Base-by-base conservation (phyloP, 35 echinoderm and acorn worm species). In the Lytechinus pictus region DNA sequence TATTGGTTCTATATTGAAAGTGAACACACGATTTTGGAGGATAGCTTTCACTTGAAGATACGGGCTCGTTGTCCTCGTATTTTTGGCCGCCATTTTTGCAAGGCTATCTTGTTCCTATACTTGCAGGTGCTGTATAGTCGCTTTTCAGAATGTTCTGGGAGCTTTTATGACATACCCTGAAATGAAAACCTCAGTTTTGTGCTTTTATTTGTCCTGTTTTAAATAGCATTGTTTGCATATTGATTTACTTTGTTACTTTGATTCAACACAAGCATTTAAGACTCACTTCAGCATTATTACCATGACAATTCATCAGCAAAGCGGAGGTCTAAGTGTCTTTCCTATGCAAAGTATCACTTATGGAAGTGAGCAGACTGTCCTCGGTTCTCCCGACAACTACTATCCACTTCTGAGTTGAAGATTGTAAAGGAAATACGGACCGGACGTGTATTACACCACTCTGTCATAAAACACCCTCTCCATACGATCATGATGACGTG, bases 401-500 rank as follows among this genome's bases (percentile, higher is more conserved):
- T 79, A 16, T n/a, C 16, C 66, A 79, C 66, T 79, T 79, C 66
- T 79, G n/a, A 79, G 4, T 79, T 79, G 66, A 79, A 79, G 66
- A 79, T 24, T 79, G 88, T 52, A 90, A 44, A 90, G 88, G 88
- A 54, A 90, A 90, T 54, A 90, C 88, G 28, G 28, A 52, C 52
- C 88, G 88, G 88, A 90, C 52, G 88, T 21, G 88, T 52, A 2
- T 90, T 90, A 90, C 88, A 90, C 88, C 88, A 54, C 88, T 90
- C 88, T 54, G 28, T 52, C 88, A 90, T 54, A 90, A 51, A 90
- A 90, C 24, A 28, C 27, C 88, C 88, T 52, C 88, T 90, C 88
- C 88, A 90, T 54, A 52, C 88, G 7, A 33, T 7, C 66, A 79
- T 4, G 88, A 90, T 90, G 88, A 90, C 28, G 28, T 90, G 44